These are phyloP conservation scores for Meliscaeva auricollis DNA, from an alignment of 2,888 invertebrate species.

Conservation along the genomic window DNA sequence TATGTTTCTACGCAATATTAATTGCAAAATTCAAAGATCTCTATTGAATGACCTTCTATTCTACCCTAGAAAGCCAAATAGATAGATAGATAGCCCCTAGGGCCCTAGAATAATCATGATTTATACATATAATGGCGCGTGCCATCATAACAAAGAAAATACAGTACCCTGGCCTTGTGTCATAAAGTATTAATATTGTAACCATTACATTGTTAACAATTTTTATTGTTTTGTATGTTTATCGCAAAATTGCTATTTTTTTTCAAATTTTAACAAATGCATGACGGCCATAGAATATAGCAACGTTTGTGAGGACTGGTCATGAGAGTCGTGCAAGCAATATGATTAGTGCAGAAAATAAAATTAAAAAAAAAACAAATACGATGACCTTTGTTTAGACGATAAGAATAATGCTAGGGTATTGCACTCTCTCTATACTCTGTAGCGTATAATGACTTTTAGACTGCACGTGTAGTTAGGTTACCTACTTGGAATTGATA, in stretches of 20 bases:
- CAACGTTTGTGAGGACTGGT: not conserved
- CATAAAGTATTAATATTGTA: too few relatives aligned
- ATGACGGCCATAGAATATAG: slow-evolving; percentile 1
- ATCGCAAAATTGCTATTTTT: slow-evolving; percentile 1
- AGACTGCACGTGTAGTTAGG: slow-evolving; percentile 29
- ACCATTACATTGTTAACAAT: too few relatives aligned
- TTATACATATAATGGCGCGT: too few relatives aligned
- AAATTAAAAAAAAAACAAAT: not conserved
- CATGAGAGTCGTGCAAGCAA: slow-evolving; percentile 1
- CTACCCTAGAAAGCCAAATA: too few relatives aligned
- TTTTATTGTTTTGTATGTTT: not conserved
- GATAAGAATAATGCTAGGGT: slow-evolving; percentile 19
- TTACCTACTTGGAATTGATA: not conserved
- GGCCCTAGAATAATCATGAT: too few relatives aligned
- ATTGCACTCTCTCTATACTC: slow-evolving; percentile 5
- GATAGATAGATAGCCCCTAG: too few relatives aligned
- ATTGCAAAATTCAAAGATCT: too few relatives aligned
- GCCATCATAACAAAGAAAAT: too few relatives aligned
- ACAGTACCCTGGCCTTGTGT: too few relatives aligned
- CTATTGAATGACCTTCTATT: too few relatives aligned
- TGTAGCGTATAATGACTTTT: not conserved
- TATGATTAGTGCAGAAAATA: not conserved
- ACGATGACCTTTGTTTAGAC: slow-evolving; percentile 1
- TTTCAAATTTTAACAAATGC: slow-evolving; percentile 10
- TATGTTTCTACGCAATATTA: too few relatives aligned